A percentile compares a stretch with the other conserved stretches of the same genome.
These are phyloP conservation scores for Morpho achilles DNA, from an alignment of 2,888 invertebrate species.

Conservation along the genomic window DNA sequence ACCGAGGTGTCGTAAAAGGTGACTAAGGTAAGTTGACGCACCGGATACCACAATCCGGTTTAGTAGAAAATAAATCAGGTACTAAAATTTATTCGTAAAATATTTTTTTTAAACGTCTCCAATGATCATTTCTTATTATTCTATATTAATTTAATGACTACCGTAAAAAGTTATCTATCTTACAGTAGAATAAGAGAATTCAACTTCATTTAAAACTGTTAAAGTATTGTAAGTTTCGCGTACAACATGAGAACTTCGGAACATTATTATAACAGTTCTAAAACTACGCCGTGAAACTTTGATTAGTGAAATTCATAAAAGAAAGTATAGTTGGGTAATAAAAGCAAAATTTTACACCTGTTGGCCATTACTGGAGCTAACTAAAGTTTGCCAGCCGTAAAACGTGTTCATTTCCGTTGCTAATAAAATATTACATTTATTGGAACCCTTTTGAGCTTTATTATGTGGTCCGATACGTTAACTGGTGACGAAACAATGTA, in stretches of 20 bases:
- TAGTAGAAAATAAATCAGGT: too few species aligned
- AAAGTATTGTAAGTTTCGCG: slow-evolving; percentile 10
- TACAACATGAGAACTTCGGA: slow-evolving; percentile 15
- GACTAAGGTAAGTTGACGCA: too few species aligned
- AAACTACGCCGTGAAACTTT: slow-evolving; percentile 22
- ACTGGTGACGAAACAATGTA: slow-evolving; percentile 13
- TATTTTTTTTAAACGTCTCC: too few species aligned
- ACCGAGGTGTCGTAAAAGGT: too few species aligned
- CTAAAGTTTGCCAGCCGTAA: slow-evolving; percentile 16
- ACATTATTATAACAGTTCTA: slow-evolving; percentile 20
- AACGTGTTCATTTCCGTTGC: slow-evolving; percentile 17
- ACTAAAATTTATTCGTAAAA: too few species aligned
- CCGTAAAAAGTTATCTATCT: too few species aligned
- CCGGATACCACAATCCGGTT: too few species aligned
- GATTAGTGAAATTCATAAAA: slow-evolving; percentile 10
- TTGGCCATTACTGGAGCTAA: slow-evolving; percentile 21
- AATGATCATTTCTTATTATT: too few species aligned
- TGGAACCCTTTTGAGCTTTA: slow-evolving; percentile 13
- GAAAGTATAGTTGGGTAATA: slow-evolving; percentile 18
- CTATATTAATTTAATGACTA: too few species aligned
- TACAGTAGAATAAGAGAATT: too few species aligned
- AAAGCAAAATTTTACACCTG: slow-evolving; percentile 27
- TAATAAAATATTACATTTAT: slow-evolving; percentile 25
- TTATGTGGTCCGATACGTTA: slow-evolving; percentile 11
- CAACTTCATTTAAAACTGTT: not conserved